Percentiles rank a stretch among this genome's conserved stretches.
These are phyloP conservation scores for Trichomycterus rosablanca DNA, from an alignment of 2,113 vertebrate genomes.

Conservation along the genomic window DNA sequence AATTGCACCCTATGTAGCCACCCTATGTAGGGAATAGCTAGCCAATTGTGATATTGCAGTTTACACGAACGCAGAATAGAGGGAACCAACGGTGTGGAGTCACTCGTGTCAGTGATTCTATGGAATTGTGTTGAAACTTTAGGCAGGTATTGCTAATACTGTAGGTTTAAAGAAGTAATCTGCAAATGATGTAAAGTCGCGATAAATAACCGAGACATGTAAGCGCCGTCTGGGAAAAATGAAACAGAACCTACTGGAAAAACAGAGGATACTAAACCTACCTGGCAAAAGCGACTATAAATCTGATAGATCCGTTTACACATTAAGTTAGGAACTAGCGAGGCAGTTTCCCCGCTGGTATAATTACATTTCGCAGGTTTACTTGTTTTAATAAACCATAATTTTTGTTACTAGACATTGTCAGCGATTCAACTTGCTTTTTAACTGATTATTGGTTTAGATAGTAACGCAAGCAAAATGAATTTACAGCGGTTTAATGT, in stretches of 20 bases:
- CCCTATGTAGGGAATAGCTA: neutral
- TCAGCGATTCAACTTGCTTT: neutral
- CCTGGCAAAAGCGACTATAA: neutral
- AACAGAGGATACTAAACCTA: constrained; percentile 6
- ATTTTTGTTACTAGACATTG: neutral
- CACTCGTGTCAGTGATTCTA: constrained; percentile 8
- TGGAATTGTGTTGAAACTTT: constrained; percentile 28
- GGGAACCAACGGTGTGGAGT: neutral
- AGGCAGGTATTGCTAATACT: neutral
- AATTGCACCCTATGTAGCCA: too few relatives aligned
- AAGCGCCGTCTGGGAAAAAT: neutral
- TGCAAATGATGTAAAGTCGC: neutral
- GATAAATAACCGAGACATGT: neutral
- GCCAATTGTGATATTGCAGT: neutral
- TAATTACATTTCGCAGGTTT: neutral
- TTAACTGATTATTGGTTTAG: neutral
- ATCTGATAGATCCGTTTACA: neutral
- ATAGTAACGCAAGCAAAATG: neutral
- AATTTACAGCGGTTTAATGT: constrained; percentile 28
- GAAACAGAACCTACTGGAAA: constrained; percentile 18
- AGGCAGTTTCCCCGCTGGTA: neutral
- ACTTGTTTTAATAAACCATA: constrained; percentile 9
- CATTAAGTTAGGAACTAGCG: constrained; percentile 17
- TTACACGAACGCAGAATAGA: neutral
- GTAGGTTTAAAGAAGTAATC: neutral